Base-by-base conservation (phyloP, 2,888 invertebrate species). In the Synanthedon formicaeformis region DNA sequence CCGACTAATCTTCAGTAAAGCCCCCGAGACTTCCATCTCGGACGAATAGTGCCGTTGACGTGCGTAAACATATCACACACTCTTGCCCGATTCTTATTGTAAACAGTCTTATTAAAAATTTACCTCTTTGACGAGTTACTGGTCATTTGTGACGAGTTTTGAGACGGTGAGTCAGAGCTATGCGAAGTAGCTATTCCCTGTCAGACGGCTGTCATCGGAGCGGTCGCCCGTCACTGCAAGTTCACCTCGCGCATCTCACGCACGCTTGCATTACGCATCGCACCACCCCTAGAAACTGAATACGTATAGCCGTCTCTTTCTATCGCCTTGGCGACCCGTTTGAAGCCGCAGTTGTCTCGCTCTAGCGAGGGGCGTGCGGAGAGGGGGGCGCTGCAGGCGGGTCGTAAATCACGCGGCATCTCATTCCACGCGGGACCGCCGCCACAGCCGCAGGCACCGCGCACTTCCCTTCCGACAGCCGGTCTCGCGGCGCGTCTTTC, bases 381-480 rank as follows among this genome's bases (percentile, higher is more conserved):
- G 78, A 72, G 78, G 34, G 77, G 85, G 83, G 82, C 77, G 81
- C 82, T 85, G 87, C 86, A 85, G 86, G 87, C 86, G 86, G 85
- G 84, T 86, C 88, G 88, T 88, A 88, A 88, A 88, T 88, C 88
- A 88, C 83, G 75, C 78, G 78, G 81, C 76, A 73, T 83, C 85
- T 88, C 88, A 88, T 87, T 88, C 88, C 87, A 82, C 85, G 88
- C 88, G 87, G 82, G 86, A 81, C 78, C 79, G 79, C 83, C 85
- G 85, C 79, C 71, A 80, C 77, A 72, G 85, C 84, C 80, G 87
- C 84, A 82, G 85, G 87, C 81, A 73, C 73, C 75, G 80, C 82
- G 78, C 86, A 86, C 81, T 86, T 84, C 83, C 79, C 78, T 76
- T 63, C 62, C 78, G 82, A 75, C 82, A 77, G 83, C 78, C 83